Base-by-base conservation (phyloP, 1,140 invertebrate species). In the Drosophila pachea region DNA sequence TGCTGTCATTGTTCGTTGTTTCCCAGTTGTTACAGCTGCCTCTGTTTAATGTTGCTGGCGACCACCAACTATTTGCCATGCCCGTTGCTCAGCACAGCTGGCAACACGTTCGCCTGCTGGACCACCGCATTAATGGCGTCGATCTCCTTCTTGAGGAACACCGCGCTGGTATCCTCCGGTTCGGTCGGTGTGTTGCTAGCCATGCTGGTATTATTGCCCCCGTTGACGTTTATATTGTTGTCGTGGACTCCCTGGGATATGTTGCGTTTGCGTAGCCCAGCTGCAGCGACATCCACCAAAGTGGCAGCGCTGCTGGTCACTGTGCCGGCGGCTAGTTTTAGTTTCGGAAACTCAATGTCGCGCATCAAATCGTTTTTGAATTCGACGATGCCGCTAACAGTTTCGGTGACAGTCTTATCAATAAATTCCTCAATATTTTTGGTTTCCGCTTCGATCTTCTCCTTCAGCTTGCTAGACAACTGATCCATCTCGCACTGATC, bases 361-460 rank as follows among this genome's bases (percentile, higher is more conserved):
- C 87, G 75, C 88, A 89, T 89, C 54, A 89, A 63, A 71, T 89
- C 89, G 50, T 89, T 89, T 45, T 89, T 89, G 54, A 89, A 87
- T 62, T 89, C 89, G 35, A 89, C 88, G 64, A 89, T 89, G 66
- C 89, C 89, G 47, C 75, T 86, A 7, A 89, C 89, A 49, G 88
- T 89, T 55, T 89, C 86, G 40, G 86, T 88, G 38, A 89, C 86
- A 88, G 88, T 89, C 78, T 89, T 89, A 84, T 89, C 88, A 68
- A 89, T 88, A 78, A 89, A 89, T 66, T 89, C 88, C 73, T 89
- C 89, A 83, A 89, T 89, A 73, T 89, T 89, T 64, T 88, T 83
- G 52, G 88, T 89, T 59, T 89, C 89, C 38, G 87, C 87, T 61
- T 89, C 89, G 50, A 89, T 73, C 47, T 89, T 89, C 45, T 89